Evolutionary conservation across 2,888 invertebrate genomes (phyloP).

Genomic region (Orthonychiurus folsomi): DNA sequence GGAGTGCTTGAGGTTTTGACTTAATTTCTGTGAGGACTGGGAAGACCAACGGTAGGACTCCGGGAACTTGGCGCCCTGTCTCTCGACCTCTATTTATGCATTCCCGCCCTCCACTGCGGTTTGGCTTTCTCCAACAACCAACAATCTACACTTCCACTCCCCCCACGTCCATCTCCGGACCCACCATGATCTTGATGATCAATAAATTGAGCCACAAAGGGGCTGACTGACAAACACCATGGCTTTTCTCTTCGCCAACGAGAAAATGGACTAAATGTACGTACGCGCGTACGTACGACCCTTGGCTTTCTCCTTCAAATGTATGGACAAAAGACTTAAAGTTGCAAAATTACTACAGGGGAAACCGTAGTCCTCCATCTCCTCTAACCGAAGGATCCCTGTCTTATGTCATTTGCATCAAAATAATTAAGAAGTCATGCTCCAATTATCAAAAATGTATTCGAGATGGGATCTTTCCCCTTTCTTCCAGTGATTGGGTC

Average conservation of each 20-base stretch:
- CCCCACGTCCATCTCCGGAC: neutral
- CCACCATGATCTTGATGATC: neutral
- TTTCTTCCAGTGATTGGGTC: neutral
- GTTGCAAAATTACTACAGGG: no score
- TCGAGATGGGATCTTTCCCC: neutral
- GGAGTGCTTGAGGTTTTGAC: neutral
- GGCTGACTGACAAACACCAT: neutral
- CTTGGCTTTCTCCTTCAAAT: neutral
- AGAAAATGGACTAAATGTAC: no score
- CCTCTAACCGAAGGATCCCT: no score
- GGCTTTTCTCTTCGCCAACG: no score
- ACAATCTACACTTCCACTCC: no score
- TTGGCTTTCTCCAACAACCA: neutral
- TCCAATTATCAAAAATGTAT: constrained; percentile 35
- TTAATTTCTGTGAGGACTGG: constrained; percentile 1
- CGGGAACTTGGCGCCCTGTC: neutral
- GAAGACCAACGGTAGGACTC: neutral
- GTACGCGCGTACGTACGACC: neutral
- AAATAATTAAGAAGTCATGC: constrained; percentile 38
- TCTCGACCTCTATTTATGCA: neutral
- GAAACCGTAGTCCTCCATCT: no score
- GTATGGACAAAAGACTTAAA: neutral
- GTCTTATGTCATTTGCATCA: constrained; percentile 38
- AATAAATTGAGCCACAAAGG: neutral
- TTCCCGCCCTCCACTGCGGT: neutral